Conservation (phyloP, 2,113 vertebrate species). For the Azemiops feae region DNA sequence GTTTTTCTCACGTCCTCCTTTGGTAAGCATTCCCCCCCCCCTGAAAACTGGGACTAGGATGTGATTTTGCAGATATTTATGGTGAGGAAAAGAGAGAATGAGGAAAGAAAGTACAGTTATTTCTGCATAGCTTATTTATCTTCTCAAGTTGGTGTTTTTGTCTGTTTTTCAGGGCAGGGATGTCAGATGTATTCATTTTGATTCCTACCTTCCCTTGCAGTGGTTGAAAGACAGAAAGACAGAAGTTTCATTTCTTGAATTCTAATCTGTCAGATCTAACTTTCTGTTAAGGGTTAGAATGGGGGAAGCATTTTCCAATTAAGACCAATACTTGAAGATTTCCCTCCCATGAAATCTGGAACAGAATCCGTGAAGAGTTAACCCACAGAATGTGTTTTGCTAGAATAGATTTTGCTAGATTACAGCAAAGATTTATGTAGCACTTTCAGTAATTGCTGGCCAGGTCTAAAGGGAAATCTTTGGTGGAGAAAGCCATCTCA, state of each 20-base stretch:
- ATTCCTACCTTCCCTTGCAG: not conserved
- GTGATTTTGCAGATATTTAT: conserved; percentile 7
- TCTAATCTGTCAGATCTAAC: not conserved
- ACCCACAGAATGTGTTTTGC: conserved; percentile 14
- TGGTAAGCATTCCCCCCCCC: conserved; percentile 62
- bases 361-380: conserved; percentile 34
- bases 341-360: not conserved
- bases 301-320: not conserved
- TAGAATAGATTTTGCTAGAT: not conserved
- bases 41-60: conserved; percentile 14
- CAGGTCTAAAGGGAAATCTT: not conserved
- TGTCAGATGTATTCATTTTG: not conserved
- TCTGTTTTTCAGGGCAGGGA: not conserved
- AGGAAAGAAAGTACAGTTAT: not conserved
- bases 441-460: not conserved
- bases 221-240: not conserved
- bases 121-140: conserved; percentile 53
- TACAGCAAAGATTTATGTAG: not conserved
- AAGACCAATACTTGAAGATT: not conserved
- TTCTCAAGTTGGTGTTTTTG: conserved; percentile 26
- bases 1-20: conserved; percentile 59
- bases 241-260: not conserved
- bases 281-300: conserved; percentile 7
- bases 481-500: not conserved
- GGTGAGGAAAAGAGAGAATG: not conserved